Conservation (phyloP, 2,888 invertebrate species). For the Spodoptera littoralis region DNA sequence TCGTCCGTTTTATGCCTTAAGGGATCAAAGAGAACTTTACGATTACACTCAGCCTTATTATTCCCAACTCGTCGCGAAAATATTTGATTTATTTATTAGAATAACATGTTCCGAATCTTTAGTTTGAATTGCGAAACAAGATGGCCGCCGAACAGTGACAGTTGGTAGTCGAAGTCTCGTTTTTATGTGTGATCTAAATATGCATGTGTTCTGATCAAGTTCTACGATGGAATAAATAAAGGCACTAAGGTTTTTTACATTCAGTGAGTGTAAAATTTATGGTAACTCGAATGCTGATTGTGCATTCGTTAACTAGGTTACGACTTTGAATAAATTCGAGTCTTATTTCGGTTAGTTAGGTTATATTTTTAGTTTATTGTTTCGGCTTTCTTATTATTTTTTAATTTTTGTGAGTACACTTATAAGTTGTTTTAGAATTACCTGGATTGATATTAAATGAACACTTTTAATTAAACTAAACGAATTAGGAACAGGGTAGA, state of each 20-base stretch:
- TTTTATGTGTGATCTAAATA: slow-evolving; percentile 47
- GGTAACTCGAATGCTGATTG: slow-evolving; percentile 28
- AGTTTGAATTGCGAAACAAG: slow-evolving; percentile 55
- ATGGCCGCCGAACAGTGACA: slow-evolving; percentile 37
- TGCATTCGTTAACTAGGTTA: slow-evolving; percentile 18
- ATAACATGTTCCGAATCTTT: slow-evolving; percentile 59
- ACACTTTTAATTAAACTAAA: too few species aligned
- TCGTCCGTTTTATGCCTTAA: slow-evolving; percentile 50
- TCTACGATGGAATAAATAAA: slow-evolving; percentile 41
- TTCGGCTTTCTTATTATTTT: too few species aligned
- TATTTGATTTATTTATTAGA: slow-evolving; percentile 67
- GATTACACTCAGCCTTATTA: slow-evolving; percentile 62
- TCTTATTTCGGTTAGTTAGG: too few species aligned
- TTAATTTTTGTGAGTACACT: too few species aligned
- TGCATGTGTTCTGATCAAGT: slow-evolving; percentile 48
- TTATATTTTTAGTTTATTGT: too few species aligned
- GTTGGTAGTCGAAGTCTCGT: slow-evolving; percentile 23
- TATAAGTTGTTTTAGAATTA: too few species aligned
- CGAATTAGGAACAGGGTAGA: too few species aligned
- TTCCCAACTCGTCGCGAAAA: slow-evolving; percentile 56
- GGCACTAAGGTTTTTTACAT: slow-evolving; percentile 37
- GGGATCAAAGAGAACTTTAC: slow-evolving; percentile 53
- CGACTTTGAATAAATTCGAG: slow-evolving; percentile 14
- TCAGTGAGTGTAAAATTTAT: slow-evolving; percentile 31
- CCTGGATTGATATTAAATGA: too few species aligned